These are phyloP conservation scores for Oreochromis aureus DNA, from an alignment of 2,113 vertebrate genomes.

Conservation along the genomic window DNA sequence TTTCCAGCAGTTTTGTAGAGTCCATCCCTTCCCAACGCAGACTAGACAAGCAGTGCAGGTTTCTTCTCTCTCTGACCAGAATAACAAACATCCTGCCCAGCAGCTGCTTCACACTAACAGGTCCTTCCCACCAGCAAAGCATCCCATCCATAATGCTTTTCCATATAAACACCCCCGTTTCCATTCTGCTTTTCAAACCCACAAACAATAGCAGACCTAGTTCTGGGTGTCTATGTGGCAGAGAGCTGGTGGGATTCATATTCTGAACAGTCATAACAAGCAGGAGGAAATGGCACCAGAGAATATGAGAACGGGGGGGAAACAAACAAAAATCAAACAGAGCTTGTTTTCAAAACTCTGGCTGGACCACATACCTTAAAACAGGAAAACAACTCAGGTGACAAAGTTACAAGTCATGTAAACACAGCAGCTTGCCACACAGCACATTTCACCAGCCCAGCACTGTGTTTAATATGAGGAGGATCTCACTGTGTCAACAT, in stretches of 20 bases:
- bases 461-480: background rate
- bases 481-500: background rate
- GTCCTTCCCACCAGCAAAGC: background rate
- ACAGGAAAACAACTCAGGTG: background rate
- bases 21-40: background rate
- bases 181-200: background rate
- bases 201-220: background rate
- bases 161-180: background rate
- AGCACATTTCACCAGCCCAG: background rate
- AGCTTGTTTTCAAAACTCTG: background rate
- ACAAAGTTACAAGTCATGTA: background rate
- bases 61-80: conserved; percentile 50
- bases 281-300: background rate
- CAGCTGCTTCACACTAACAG: conserved; percentile 38
- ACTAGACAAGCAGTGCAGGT: conserved; percentile 6
- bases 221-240: background rate
- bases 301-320: background rate
- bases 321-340: background rate
- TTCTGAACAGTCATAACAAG: background rate
- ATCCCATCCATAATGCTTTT: background rate
- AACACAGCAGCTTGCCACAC: background rate
- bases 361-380: background rate
- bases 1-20: background rate
- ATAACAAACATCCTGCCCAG: conserved; percentile 52
- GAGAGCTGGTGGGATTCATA: background rate